A percentile compares a stretch with the other conserved stretches of the same genome.
Conservation (phyloP, 2,888 invertebrate species). For the Chloroclystis v-ata region DNA sequence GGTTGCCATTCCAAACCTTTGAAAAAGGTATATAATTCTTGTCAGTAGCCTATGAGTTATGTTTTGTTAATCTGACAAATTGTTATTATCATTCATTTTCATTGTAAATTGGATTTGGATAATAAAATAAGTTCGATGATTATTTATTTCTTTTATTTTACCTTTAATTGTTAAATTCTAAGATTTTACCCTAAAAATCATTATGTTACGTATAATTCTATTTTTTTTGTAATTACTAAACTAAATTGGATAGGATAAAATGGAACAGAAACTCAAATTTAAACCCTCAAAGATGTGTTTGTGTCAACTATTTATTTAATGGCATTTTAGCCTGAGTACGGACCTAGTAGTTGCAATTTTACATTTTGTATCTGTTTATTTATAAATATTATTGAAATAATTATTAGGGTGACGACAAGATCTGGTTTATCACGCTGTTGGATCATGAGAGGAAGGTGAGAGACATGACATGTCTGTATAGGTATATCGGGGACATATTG, state of each 20-base stretch:
- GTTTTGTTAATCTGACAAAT: constrained; percentile 56
- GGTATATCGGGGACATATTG: not conserved
- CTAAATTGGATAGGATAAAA: no score
- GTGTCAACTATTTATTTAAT: no score
- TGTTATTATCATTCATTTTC: constrained; percentile 60
- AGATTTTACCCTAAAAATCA: no score
- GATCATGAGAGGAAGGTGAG: constrained; percentile 2
- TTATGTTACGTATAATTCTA: no score
- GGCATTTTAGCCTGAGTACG: no score
- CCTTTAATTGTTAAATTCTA: not conserved
- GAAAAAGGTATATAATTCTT: constrained; percentile 71
- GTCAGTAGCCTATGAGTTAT: constrained; percentile 70
- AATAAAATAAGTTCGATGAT: constrained; percentile 58
- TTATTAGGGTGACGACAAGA: no score
- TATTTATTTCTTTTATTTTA: constrained; percentile 24
- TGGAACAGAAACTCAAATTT: no score
- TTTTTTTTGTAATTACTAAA: no score
- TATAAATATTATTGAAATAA: no score
- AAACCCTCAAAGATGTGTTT: no score
- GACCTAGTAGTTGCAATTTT: no score
- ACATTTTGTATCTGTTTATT: no score
- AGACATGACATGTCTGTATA: not conserved
- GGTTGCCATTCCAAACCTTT: constrained; percentile 75
- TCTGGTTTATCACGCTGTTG: not conserved
- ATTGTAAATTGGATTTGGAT: constrained; percentile 71